Conservation (phyloP, 2,888 invertebrate species). For the Eurois occulta region DNA sequence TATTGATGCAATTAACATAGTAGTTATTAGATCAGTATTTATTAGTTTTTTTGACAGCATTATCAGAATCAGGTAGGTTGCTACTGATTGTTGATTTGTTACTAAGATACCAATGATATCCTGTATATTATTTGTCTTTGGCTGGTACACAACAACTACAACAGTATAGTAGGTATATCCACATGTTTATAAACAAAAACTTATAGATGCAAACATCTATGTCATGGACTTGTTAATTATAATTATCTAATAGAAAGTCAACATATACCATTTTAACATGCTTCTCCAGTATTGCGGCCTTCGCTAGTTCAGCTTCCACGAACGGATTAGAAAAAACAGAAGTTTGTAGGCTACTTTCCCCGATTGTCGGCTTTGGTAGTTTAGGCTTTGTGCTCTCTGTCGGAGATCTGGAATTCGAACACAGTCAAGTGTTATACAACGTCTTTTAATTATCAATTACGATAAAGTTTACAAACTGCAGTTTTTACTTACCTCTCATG, state of each 20-base stretch:
- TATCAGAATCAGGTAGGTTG: not conserved
- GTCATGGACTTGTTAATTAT: constrained; percentile 41
- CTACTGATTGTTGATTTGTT: constrained; percentile 29
- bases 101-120: constrained; percentile 12
- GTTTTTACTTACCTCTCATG: constrained; percentile 79
- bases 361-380: constrained; percentile 92
- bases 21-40: constrained; percentile 1
- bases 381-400: constrained; percentile 80
- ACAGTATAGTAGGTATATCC: not conserved
- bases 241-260: constrained; percentile 83
- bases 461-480: constrained; percentile 12
- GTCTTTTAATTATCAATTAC: not conserved
- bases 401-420: constrained; percentile 65
- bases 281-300: constrained; percentile 96
- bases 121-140: not conserved
- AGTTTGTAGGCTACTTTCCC: constrained; percentile 89
- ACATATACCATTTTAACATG: constrained; percentile 97
- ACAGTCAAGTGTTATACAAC: not conserved
- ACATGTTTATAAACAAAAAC: constrained; percentile 19
- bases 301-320: constrained; percentile 95
- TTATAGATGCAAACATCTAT: constrained; percentile 18
- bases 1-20: not conserved
- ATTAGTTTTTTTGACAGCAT: not conserved
- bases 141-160: constrained; percentile 16
- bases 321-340: constrained; percentile 97